These are phyloP conservation scores for Falco cherrug DNA, from an alignment of 2,797 vertebrate species.

Conservation along the genomic window DNA sequence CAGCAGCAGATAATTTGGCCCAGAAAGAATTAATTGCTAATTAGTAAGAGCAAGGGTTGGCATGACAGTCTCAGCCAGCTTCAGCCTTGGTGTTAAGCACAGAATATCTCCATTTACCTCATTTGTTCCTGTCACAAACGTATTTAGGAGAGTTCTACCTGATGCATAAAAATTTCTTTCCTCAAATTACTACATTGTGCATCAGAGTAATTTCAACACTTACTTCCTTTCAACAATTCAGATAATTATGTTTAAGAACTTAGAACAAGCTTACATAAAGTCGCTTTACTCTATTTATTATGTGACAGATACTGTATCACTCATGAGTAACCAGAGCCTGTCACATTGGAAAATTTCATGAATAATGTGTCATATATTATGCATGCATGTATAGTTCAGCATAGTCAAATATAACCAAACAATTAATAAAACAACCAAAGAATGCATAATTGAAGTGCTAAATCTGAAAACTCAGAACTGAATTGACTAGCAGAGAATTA, in stretches of 20 bases:
- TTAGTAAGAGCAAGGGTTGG: neutral
- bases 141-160: slow-evolving; percentile 9
- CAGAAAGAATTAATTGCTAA: neutral
- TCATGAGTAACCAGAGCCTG: slow-evolving; percentile 49
- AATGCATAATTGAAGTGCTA: slow-evolving; percentile 46
- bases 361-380: slow-evolving; percentile 60
- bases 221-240: slow-evolving; percentile 55
- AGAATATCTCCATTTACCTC: slow-evolving; percentile 20
- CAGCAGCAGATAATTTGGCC: neutral
- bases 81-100: neutral
- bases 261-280: slow-evolving; percentile 42
- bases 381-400: slow-evolving; percentile 56
- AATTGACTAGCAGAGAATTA: slow-evolving; percentile 49
- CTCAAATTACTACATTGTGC: neutral
- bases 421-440: slow-evolving; percentile 61
- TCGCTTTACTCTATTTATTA: slow-evolving; percentile 22
- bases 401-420: slow-evolving; percentile 60
- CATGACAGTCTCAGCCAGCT: neutral
- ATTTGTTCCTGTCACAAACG: slow-evolving; percentile 22
- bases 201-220: slow-evolving; percentile 41
- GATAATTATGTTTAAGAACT: slow-evolving; percentile 61
- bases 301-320: slow-evolving; percentile 33
- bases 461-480: slow-evolving; percentile 22
- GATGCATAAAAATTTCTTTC: neutral
- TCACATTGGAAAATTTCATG: slow-evolving; percentile 47